Conservation (phyloP, 1,140 invertebrate genomes). For the Pinna nobilis region DNA sequence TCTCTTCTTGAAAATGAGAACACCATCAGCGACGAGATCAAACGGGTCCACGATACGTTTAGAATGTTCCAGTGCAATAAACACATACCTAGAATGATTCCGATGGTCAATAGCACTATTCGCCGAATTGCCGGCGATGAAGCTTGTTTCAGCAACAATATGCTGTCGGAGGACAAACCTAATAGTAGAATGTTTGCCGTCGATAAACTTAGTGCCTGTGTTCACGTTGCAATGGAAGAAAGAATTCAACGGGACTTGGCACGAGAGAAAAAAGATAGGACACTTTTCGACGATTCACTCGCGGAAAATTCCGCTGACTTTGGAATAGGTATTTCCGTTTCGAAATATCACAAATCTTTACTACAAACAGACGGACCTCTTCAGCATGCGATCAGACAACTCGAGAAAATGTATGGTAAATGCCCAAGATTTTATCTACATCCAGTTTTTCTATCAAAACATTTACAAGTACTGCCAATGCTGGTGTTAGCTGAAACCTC, state of each 20-base stretch:
- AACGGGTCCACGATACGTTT: background rate
- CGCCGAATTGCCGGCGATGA: too few species aligned
- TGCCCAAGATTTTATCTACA: slow-evolving; percentile 21
- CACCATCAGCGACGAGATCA: background rate
- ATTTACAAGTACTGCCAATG: slow-evolving; percentile 2
- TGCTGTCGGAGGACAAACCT: slow-evolving; percentile 11
- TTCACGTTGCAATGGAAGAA: background rate
- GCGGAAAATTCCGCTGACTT: background rate
- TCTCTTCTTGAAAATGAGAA: background rate
- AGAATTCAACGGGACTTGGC: background rate
- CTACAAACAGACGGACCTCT: slow-evolving; percentile 2
- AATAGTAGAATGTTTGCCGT: background rate
- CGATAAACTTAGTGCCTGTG: background rate
- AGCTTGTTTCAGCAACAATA: too few species aligned
- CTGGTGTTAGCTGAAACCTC: background rate
- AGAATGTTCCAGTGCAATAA: background rate
- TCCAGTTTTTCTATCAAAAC: slow-evolving; percentile 6
- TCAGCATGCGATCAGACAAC: slow-evolving; percentile 1
- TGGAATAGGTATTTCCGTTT: slow-evolving; percentile 11
- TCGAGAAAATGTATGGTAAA: slow-evolving; percentile 1
- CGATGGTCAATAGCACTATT: slow-evolving; percentile 1
- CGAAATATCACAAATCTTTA: slow-evolving; percentile 14
- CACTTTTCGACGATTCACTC: background rate
- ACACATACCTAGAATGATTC: background rate
- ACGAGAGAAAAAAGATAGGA: background rate